A percentile compares a stretch with the other conserved stretches of the same genome.
phyloP scores from a whole-genome alignment of 2,797 vertebrate genomes.

The Chiroxiphia lanceolata region DNA sequence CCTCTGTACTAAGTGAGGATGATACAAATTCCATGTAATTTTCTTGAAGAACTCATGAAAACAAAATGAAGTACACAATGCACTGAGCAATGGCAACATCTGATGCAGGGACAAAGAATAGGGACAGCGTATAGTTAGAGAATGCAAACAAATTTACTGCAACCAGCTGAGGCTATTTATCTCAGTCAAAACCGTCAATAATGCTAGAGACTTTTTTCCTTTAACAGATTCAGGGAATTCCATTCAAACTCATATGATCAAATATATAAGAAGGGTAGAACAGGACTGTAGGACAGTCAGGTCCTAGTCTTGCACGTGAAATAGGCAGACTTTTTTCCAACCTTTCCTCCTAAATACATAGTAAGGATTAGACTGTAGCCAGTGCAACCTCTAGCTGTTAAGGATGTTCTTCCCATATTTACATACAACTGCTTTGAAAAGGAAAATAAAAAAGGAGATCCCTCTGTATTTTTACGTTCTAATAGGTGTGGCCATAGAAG shows the following conservation, averaged over 20 bases:
- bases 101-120: constrained; percentile 3
- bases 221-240: not conserved
- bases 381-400: not conserved
- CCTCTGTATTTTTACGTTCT: not conserved
- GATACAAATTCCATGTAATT: not conserved
- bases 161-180: not conserved
- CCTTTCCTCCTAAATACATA: not conserved
- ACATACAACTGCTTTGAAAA: not conserved
- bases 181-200: not conserved
- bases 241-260: not conserved
- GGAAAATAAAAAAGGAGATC: not conserved
- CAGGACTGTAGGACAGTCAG: not conserved
- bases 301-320: not conserved
- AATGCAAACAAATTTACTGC: not conserved
- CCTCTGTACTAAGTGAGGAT: not conserved
- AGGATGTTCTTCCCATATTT: not conserved
- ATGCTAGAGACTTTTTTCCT: not conserved
- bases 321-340: not conserved
- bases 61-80: constrained; percentile 60
- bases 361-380: not conserved
- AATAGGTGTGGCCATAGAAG: not conserved
- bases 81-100: constrained; percentile 51
- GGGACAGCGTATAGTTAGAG: not conserved
- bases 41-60: constrained; percentile 38
- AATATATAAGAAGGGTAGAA: not conserved